Evolutionary conservation across 2,797 vertebrate genomes (phyloP), one percentile per base, ranked within the genome.

Genomic region (Caiman crocodilus): DNA sequence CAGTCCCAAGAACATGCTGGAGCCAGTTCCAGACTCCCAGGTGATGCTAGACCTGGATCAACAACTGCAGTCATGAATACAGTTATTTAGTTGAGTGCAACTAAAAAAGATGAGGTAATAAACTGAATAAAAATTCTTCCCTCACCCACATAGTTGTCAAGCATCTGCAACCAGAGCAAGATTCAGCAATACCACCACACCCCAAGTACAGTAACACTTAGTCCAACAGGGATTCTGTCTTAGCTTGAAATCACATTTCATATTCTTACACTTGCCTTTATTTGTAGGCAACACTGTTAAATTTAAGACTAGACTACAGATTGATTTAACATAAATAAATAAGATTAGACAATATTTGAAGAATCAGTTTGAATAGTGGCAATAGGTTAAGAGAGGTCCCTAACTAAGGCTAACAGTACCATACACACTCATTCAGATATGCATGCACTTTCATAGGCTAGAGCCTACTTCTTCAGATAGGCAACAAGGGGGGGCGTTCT

Each of bases 281-380:
- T 18, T 82, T 14, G 5, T 6, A 71, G 26, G 11, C 73, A 4
- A 28, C 1, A 0, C 12, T n/a, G 12, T n/a, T 30, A 42, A 77
- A 67, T n/a, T 15, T 15, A 42, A 9, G 6, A 60, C n/a, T 23
- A 83, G 28, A 2, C 20, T 2, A 4, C 30, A 32, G 42, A 50
- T 50, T 50, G 10, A 50, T 50, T 50, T 50, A 50, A 50, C 42
- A 50, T 50, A 50, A 50, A 50, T 50, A 50, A 50, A 50, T 50
- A 50, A 50, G 42, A 50, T 50, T 10, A 50, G 42, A 50, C 10
- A 10, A 50, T 50, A 9, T 50, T 50, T 50, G 82, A 92, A 84
- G 0, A 50, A 58, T 5, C 79, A 73, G 14, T 56, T 20, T 28
- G 1, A 84, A 67, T 56, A 88, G 23, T 4, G 86, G 1, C 13